Evolutionary conservation across 1,140 invertebrate species (phyloP).

Genomic region (Daktulosphaira vitifoliae): DNA sequence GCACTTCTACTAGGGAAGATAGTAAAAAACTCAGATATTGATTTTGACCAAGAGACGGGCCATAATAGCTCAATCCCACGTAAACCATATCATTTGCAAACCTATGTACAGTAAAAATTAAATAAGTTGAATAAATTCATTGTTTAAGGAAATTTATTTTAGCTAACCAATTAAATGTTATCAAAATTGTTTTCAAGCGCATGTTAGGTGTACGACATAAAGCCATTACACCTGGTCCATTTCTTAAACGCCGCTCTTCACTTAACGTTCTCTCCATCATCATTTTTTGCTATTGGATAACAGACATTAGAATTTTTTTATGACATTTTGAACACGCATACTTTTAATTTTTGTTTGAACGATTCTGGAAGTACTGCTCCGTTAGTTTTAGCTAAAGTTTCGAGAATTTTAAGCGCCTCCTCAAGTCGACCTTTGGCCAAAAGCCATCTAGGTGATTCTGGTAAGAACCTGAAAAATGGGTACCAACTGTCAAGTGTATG

Average conservation of each 20-base stretch:
- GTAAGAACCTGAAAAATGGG: conserved; percentile 53
- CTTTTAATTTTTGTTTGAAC: conserved; percentile 59
- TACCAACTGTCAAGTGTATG: neutral
- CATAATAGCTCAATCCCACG: conserved; percentile 76
- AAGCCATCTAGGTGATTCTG: conserved; percentile 78
- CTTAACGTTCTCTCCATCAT: conserved; percentile 55
- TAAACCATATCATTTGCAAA: conserved; percentile 71
- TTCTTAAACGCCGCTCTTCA: conserved; percentile 52
- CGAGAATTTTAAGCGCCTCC: conserved; percentile 66
- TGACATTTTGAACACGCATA: conserved; percentile 35
- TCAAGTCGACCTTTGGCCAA: conserved; percentile 66
- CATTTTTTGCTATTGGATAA: conserved; percentile 51
- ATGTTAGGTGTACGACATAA: conserved; percentile 77
- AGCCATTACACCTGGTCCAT: conserved; percentile 57
- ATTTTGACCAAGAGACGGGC: conserved; percentile 70
- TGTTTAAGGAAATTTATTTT: neutral
- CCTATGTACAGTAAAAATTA: conserved; percentile 42
- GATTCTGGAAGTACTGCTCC: conserved; percentile 61
- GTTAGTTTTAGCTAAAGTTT: conserved; percentile 66
- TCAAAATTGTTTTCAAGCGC: conserved; percentile 57
- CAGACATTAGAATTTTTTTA: no score
- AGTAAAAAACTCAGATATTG: conserved; percentile 79
- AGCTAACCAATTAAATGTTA: conserved; percentile 52
- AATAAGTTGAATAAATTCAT: neutral
- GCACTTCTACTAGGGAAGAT: conserved; percentile 72